Base-by-base conservation (phyloP, 2,888 invertebrate genomes). In the Parnassius mnemosyne region DNA sequence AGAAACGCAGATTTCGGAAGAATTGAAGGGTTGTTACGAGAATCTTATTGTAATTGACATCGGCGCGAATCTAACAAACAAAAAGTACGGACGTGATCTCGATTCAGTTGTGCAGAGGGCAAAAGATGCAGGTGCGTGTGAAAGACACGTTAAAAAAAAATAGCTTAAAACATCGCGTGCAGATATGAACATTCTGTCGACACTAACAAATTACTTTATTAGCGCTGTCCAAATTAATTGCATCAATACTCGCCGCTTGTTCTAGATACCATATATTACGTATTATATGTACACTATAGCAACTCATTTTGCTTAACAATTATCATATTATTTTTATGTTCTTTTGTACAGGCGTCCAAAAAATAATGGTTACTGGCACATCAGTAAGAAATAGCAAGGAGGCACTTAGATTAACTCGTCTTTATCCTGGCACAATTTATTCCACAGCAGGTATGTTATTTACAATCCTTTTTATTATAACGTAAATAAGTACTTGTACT, bases 341-440 rank as follows among this genome's bases (percentile, higher is more conserved):
- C 62, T 34, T 34, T 66, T 53, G 79, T 81, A 3, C 77, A 97
- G 97, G 98, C 75, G 97, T 98, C 78, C 96, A 97, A 84, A 98
- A 98, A 88, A 96, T 98, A 66, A 97, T 98, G 95, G 97, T 98
- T 65, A 97, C 97, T 61, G 97, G 97, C 56, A 97, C 96, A 69
- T 97, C 97, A 71, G 95, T 97, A 63, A 95, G 96, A 83, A 95
- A 95, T 63, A 97, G 97, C 80, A 97, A 97, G 89, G 98, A 98
- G 92, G 97, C 97, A 60, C 88, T 98, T 66, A 93, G 97, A 81
- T 92, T 98, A 71, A 97, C 97, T 63, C 94, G 97, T 79, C 95
- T 98, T 76, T 97, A 97, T 88, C 97, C 98, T 63, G 96, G 97
- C 74, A 95, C 95, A 52, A 94, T 98, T 72, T 98, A 97, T 87